Conservation (phyloP, 2,888 invertebrate genomes). For the Subacronicta megacephala region DNA sequence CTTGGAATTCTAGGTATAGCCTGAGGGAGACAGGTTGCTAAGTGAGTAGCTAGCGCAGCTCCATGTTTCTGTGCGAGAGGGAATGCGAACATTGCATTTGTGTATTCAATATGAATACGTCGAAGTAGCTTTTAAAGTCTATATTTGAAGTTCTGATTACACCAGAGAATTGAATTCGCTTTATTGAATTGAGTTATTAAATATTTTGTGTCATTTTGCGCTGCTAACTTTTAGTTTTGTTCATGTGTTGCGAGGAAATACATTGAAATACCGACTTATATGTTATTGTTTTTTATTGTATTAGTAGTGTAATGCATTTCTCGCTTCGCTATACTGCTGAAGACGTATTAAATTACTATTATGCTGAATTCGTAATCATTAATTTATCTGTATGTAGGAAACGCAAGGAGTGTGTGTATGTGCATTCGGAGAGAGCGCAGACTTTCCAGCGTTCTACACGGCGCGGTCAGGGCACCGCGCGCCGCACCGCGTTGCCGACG, state of each 20-base stretch:
- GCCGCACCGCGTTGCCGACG: slow-evolving; percentile 91
- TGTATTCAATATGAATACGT: slow-evolving; percentile 31
- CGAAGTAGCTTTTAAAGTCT: slow-evolving; percentile 21
- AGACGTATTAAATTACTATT: not conserved
- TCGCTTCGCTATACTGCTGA: too few species aligned
- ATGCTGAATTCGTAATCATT: not conserved
- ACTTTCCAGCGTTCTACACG: slow-evolving; percentile 98
- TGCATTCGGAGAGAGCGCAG: slow-evolving; percentile 91
- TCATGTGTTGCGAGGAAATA: too few species aligned
- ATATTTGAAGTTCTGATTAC: slow-evolving; percentile 20
- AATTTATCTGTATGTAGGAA: slow-evolving; percentile 90
- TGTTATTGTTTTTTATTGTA: not conserved
- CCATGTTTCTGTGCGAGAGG: slow-evolving; percentile 10
- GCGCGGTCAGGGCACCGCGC: slow-evolving; percentile 92
- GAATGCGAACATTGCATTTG: slow-evolving; percentile 27
- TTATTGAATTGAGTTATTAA: slow-evolving; percentile 22
- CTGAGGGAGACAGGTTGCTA: slow-evolving; percentile 39
- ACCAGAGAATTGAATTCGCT: slow-evolving; percentile 25
- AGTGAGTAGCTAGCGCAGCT: slow-evolving; percentile 18
- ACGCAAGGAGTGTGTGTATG: slow-evolving; percentile 98
- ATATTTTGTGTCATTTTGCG: slow-evolving; percentile 33
- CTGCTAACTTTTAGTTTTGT: too few species aligned
- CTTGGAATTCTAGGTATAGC: slow-evolving; percentile 19
- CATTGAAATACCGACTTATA: too few species aligned
- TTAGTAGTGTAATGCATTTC: too few species aligned